Base-by-base conservation (phyloP, 1,140 invertebrate genomes). In the Papilio dardanus region DNA sequence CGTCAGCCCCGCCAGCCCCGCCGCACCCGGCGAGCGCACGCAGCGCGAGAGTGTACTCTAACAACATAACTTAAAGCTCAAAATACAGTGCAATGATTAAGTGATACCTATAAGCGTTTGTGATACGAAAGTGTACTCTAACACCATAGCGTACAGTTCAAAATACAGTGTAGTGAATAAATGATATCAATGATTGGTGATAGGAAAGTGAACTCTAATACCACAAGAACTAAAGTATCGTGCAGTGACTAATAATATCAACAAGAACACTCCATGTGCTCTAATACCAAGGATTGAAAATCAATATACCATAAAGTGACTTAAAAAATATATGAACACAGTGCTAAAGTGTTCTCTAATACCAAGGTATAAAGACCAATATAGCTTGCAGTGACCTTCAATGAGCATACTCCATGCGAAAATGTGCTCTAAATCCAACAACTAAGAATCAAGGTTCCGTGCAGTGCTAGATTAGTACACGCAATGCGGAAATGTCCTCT, bases 21-120 rank as follows among this genome's bases (percentile, higher is more conserved):
- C 54, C 33, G 30, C 28, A 74, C 46, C 42, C 77, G 10, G 58
- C 81, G 54, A 84, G n/a, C 42, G 16, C 42, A 46, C 42, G 42
- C 42, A 89, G 75, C 37, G 86, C 8, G 86, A 86, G 46, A 88
- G 83, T 74, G 85, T 86, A 30, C 82, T 86, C 1, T 87, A 75
- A 71, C 3, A 8, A 3, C 14, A 2, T 1, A 2, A 1, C 1
- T 37, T 35, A 67, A 35, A 33, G 16, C 16, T 12, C 33, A 37
- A 33, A 77, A 33, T 37, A 5, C n/a, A 12, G 14, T 67, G 28
- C 40, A 35, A 12, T 35, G 28, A 42, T 14, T 30, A 14, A 31
- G 6, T 3, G 30, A n/a, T 40, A 28, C 46, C 6, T 16, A n/a
- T n/a, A n/a, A n/a, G n/a, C n/a, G n/a, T n/a, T n/a, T n/a, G 33